Percentiles rank a stretch among this genome's conserved stretches.
Conservation (phyloP, 2,888 invertebrate species). For the Diplazon laetatorius region DNA sequence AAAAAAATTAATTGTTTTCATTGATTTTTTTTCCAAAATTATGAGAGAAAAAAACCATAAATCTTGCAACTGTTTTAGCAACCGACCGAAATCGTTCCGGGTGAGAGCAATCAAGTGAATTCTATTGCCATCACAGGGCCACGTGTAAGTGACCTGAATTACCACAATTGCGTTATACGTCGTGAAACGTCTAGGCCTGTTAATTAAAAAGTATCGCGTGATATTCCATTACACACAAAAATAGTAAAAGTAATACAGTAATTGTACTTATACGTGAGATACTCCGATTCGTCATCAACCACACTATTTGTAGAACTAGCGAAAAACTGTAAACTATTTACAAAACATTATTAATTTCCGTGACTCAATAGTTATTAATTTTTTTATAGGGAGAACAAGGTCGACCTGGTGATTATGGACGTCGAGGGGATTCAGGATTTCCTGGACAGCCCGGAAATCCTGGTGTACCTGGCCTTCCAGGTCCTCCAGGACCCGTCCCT, state of each 20-base stretch:
- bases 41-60: neutral
- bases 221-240: too few species aligned
- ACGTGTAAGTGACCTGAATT: constrained; percentile 74
- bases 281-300: neutral
- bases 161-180: constrained; percentile 12
- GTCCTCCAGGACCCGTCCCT: constrained; percentile 88
- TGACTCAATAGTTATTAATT: constrained; percentile 1
- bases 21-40: too few species aligned
- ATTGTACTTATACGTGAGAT: neutral
- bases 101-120: constrained; percentile 74
- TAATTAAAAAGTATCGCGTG: constrained; percentile 1
- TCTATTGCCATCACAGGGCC: constrained; percentile 79
- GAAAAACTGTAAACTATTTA: neutral
- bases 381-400: constrained; percentile 83
- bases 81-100: constrained; percentile 73
- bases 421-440: constrained; percentile 85
- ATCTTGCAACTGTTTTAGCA: constrained; percentile 58
- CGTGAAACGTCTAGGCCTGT: constrained; percentile 6
- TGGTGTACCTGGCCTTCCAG: constrained; percentile 84
- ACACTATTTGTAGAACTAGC: neutral
- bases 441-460: constrained; percentile 87
- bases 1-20: neutral
- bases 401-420: constrained; percentile 84
- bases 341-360: neutral
- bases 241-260: too few species aligned